These are phyloP conservation scores for Cheiracanthium punctorium DNA, from an alignment of 2,888 invertebrate species.

Conservation along the genomic window DNA sequence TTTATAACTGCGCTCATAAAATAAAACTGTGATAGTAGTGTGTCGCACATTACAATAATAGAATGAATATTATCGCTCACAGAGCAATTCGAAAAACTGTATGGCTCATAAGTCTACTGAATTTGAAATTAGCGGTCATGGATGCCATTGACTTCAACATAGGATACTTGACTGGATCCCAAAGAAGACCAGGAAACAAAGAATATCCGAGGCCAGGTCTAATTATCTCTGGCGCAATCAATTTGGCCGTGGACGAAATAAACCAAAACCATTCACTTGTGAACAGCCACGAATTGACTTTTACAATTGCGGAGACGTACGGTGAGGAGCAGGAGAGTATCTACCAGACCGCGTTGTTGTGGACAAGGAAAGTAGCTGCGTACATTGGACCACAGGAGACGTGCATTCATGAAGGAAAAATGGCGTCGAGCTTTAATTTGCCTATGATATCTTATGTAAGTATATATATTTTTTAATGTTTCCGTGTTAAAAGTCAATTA, in stretches of 20 bases:
- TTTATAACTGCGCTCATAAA: no score
- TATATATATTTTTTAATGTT: no score
- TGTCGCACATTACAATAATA: no score
- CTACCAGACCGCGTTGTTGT: slow-evolving; percentile 87
- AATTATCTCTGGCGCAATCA: slow-evolving; percentile 86
- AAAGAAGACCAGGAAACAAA: slow-evolving; percentile 85
- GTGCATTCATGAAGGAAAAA: slow-evolving; percentile 92
- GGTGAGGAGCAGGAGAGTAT: slow-evolving; percentile 93
- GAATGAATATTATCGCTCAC: no score
- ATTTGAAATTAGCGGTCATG: no score
- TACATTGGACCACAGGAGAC: slow-evolving; percentile 94
- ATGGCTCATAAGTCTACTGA: no score
- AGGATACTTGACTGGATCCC: slow-evolving; percentile 90
- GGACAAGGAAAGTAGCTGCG: slow-evolving; percentile 88
- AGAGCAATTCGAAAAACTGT: no score
- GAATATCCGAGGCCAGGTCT: slow-evolving; percentile 85
- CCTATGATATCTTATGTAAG: slow-evolving; percentile 98
- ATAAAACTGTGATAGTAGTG: no score
- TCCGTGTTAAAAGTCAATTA: no score
- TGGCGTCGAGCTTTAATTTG: slow-evolving; percentile 94
- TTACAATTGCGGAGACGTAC: slow-evolving; percentile 91
- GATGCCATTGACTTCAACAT: slow-evolving; percentile 82
- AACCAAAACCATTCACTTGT: slow-evolving; percentile 75
- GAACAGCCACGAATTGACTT: slow-evolving; percentile 85
- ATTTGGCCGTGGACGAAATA: slow-evolving; percentile 89